These are phyloP conservation scores for Chaetura pelagica DNA, from an alignment of 2,113 vertebrate genomes.

Conservation along the genomic window DNA sequence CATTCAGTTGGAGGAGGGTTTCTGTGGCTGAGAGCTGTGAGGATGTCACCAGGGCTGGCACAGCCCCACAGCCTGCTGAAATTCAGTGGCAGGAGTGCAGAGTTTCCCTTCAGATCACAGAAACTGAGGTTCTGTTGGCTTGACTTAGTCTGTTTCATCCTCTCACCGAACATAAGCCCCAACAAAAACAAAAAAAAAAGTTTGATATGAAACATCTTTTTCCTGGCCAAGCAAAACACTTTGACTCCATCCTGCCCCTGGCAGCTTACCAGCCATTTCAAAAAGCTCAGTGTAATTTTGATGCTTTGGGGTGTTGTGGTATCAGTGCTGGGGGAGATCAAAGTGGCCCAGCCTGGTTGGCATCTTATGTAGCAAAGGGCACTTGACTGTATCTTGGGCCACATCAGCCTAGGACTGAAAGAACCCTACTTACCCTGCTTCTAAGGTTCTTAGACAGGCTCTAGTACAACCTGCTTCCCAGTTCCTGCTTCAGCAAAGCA, in stretches of 20 bases:
- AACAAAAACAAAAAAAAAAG: background rate
- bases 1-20: background rate
- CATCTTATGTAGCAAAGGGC: background rate
- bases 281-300: background rate
- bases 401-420: background rate
- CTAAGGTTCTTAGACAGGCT: background rate
- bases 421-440: background rate
- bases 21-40: background rate
- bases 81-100: background rate
- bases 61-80: background rate
- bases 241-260: background rate
- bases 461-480: background rate
- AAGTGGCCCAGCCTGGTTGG: background rate
- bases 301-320: background rate
- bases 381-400: background rate
- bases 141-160: background rate
- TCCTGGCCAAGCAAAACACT: background rate
- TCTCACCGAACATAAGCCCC: background rate
- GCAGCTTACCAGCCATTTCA: background rate
- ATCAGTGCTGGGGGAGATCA: accelerated
- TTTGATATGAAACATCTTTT: background rate
- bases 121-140: background rate
- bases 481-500: background rate
- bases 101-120: background rate
- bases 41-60: background rate